A percentile compares a stretch with the other conserved stretches of the same genome.
phyloP scores from a whole-genome alignment of 2,888 invertebrate species.

The Oscheius sp. region DNA sequence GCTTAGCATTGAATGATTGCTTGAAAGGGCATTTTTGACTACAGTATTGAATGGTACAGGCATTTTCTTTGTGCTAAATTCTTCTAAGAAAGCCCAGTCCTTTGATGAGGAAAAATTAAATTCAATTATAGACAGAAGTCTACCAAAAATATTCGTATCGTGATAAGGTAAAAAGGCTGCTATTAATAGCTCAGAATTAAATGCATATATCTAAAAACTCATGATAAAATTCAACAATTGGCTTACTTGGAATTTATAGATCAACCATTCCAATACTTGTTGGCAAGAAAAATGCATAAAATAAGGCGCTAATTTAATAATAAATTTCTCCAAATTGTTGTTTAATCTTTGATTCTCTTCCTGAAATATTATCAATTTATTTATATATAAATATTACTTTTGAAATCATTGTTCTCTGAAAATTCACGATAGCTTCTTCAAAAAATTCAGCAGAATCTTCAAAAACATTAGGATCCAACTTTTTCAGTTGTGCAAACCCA shows the following conservation, averaged over 20 bases:
- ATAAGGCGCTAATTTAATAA: conserved; percentile 84
- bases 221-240: not conserved
- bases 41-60: conserved; percentile 59
- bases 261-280: conserved; percentile 93
- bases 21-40: conserved; percentile 43
- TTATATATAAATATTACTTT: conserved; percentile 4
- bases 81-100: conserved; percentile 71
- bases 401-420: conserved; percentile 71
- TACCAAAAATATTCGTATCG: conserved; percentile 86
- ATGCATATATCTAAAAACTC: conserved; percentile 83
- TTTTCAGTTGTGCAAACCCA: conserved; percentile 84
- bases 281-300: conserved; percentile 85
- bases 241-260: conserved; percentile 76
- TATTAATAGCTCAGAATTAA: conserved; percentile 84
- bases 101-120: conserved; percentile 72
- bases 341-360: conserved; percentile 83
- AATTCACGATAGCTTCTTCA: conserved; percentile 79
- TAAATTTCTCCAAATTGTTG: conserved; percentile 81
- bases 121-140: conserved; percentile 80
- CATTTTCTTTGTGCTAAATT: conserved; percentile 44
- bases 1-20: conserved; percentile 46
- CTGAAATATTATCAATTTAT: conserved; percentile 54
- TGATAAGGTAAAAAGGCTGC: conserved; percentile 88
- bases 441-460: conserved; percentile 82
- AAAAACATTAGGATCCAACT: conserved; percentile 79